A percentile compares a stretch with the other conserved stretches of the same genome.
Evolutionary conservation across 2,888 invertebrate species (phyloP).

Genomic region (Polyommatus icarus): DNA sequence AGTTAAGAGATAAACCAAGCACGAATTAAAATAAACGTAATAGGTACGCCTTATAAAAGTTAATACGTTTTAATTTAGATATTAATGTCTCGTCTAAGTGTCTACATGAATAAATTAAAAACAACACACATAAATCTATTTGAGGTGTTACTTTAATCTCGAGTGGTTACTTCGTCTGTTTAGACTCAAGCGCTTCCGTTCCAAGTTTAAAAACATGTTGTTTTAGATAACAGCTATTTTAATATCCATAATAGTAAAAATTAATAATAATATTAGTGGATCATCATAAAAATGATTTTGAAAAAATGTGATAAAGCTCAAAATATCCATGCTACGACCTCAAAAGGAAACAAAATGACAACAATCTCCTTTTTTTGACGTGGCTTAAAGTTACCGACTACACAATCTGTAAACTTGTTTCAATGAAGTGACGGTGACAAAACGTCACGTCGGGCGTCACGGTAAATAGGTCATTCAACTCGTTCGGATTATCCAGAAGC

Average conservation of each 20-base stretch:
- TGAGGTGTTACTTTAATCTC: conserved; percentile 72
- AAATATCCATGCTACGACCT: background rate
- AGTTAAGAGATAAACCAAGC: background rate
- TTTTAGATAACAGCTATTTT: conserved; percentile 36
- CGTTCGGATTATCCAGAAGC: conserved; percentile 37
- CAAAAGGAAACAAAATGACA: background rate
- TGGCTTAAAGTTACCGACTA: background rate
- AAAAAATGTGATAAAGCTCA: background rate
- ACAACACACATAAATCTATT: conserved; percentile 63
- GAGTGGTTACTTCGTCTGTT: conserved; percentile 51
- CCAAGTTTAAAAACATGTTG: conserved; percentile 44
- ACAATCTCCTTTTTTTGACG: too few species aligned
- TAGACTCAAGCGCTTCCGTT: conserved; percentile 64
- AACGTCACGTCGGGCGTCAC: conserved; percentile 20
- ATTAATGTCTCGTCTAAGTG: conserved; percentile 57
- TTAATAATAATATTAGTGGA: background rate
- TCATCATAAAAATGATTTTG: background rate
- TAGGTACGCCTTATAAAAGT: conserved; percentile 22
- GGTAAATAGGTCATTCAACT: conserved; percentile 26
- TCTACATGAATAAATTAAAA: conserved; percentile 60
- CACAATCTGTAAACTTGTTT: background rate
- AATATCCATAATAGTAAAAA: background rate
- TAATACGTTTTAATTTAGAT: conserved; percentile 23
- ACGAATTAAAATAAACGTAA: background rate
- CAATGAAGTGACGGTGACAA: background rate